These are phyloP conservation scores for Thera obeliscata DNA, from an alignment of 2,888 invertebrate species.

Conservation along the genomic window DNA sequence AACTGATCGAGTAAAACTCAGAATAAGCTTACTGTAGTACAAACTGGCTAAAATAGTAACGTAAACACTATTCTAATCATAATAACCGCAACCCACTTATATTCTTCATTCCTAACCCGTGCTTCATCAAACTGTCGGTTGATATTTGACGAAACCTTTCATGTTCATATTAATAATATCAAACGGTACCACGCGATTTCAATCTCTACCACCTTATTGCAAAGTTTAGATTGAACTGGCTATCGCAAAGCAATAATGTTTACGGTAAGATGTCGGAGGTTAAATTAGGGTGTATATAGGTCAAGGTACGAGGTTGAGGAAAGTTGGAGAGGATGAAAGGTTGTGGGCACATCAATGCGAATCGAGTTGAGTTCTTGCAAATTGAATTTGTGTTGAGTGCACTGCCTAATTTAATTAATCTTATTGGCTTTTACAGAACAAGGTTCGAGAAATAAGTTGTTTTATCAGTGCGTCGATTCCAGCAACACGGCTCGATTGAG, in stretches of 20 bases:
- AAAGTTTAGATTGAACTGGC: slow-evolving; percentile 39
- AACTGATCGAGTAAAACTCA: too few species aligned
- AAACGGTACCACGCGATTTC: slow-evolving; percentile 15
- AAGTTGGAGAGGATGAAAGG: slow-evolving; percentile 50
- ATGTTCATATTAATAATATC: slow-evolving; percentile 33
- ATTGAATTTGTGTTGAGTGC: slow-evolving; percentile 31
- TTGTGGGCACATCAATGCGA: slow-evolving; percentile 45
- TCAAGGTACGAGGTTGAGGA: slow-evolving; percentile 60
- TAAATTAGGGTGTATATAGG: slow-evolving; percentile 60
- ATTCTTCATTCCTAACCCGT: slow-evolving; percentile 29
- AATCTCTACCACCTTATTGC: slow-evolving; percentile 24
- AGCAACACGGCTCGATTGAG: too few species aligned
- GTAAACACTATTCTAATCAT: slow-evolving; percentile 1
- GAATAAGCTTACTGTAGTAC: too few species aligned
- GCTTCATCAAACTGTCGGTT: slow-evolving; percentile 36
- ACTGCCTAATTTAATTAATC: slow-evolving; percentile 12
- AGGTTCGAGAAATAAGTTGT: neutral
- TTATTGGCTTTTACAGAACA: slow-evolving; percentile 10
- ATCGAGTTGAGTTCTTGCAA: slow-evolving; percentile 44
- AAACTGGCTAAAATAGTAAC: too few species aligned
- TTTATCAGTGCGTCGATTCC: too few species aligned
- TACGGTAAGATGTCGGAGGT: slow-evolving; percentile 50
- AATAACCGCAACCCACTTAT: slow-evolving; percentile 24
- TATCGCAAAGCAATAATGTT: slow-evolving; percentile 42
- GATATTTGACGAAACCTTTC: slow-evolving; percentile 38